Base-by-base conservation (phyloP, 2,888 invertebrate species). In the Agonopterix alstromeriana region DNA sequence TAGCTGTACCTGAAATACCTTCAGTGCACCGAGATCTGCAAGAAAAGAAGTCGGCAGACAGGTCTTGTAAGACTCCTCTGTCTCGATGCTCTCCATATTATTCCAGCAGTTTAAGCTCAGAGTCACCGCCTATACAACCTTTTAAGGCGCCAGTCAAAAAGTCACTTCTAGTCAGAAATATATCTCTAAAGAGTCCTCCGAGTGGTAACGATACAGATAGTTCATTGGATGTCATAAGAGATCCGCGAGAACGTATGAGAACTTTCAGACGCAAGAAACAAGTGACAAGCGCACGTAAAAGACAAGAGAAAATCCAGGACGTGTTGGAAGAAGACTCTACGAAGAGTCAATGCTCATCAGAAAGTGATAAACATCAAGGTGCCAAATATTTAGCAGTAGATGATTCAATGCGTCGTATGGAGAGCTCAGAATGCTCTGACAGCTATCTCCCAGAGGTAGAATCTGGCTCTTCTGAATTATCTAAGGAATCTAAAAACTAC, bases 161-260 rank as follows among this genome's bases (percentile, higher is more conserved):
- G 47, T 91, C 93, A 0, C 65, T 93, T 35, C 77, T 92, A 2
- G 90, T 91, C 53, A 85, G 90, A 56, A 89, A 91, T 55, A 89
- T 91, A 61, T 91, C 92, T 10, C 77, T 92, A 36, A 92, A 93
- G 66, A 93, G 93, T 73, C 93, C 93, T 10, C 93, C 93, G 0
- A 94, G 93, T 65, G 94, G 93, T 50, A 94, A 94, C 59, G 94
- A 94, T 55, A 94, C 94, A 0, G 94, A 94, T 53, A 94, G 94
- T 63, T 94, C 93, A 1, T 68, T 92, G 52, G 92, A 92, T 66
- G 87, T 92, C 27, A 91, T 92, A 51, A 91, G 93, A 62, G 93
- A 93, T 69, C 92, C 92, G 0, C 92, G 93, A 60, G 89, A 93
- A 58, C 80, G 93, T 42, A 92, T 90, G 79, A 90, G 92, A 47